These are phyloP conservation scores for Conistra vaccinii DNA, from an alignment of 2,888 invertebrate species.

Conservation along the genomic window DNA sequence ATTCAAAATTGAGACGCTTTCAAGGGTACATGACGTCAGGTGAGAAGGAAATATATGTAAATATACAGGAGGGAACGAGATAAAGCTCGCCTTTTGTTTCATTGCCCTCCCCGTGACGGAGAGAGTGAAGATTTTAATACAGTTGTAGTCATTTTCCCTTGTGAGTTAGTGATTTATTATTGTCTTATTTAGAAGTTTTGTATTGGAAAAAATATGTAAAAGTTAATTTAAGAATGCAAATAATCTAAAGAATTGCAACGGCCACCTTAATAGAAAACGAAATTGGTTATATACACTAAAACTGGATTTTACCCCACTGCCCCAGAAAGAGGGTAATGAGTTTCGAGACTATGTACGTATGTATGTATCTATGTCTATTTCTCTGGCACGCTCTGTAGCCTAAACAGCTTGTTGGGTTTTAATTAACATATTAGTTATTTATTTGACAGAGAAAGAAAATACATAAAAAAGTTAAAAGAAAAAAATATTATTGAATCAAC, in stretches of 20 bases:
- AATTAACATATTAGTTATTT: too few species aligned
- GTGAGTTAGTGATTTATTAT: conserved; percentile 62
- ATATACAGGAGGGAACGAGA: conserved; percentile 76
- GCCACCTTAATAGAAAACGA: not conserved
- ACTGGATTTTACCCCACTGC: not conserved
- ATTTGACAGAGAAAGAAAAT: not conserved
- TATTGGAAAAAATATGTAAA: not conserved
- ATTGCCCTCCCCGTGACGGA: conserved; percentile 86
- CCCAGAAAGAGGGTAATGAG: too few species aligned
- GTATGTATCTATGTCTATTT: too few species aligned
- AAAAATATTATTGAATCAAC: not conserved
- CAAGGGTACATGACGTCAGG: conserved; percentile 83
- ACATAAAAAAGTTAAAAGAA: not conserved
- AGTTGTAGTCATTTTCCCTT: conserved; percentile 83
- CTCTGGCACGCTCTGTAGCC: too few species aligned
- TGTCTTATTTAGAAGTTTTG: conserved; percentile 33
- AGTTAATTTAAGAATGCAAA: too few species aligned
- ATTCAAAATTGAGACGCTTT: conserved; percentile 82
- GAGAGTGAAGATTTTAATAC: conserved; percentile 86
- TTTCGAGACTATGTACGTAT: too few species aligned
- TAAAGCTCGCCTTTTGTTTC: conserved; percentile 85
- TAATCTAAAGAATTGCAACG: not conserved
- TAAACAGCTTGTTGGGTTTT: too few species aligned
- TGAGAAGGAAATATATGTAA: conserved; percentile 80
- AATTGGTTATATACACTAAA: not conserved